Evolutionary conservation across 2,888 invertebrate species (phyloP), one percentile per base, ranked within the genome.

Genomic region (Limnephilus lunatus): DNA sequence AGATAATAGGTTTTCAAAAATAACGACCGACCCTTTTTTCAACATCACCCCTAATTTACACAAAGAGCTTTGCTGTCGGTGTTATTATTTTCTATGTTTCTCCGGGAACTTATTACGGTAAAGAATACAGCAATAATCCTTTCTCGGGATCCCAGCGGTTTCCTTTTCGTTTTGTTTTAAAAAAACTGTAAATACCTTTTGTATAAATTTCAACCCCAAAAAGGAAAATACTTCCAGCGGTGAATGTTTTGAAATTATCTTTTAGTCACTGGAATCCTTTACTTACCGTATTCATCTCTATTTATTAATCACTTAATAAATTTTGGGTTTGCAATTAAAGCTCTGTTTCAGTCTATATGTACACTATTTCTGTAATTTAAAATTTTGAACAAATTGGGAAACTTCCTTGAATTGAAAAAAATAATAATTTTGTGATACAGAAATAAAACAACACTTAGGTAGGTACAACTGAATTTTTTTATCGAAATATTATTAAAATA

Each of bases 11-110:
- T 83, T 83, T 83, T 83, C 9, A 35, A 35, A 32, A 83, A 83
- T 83, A 35, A 83, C 35, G 35, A 83, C 83, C 83, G 19, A 83
- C 83, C 83, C 83, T 39, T 32, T 83, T 83, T 83, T 15, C 39
- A 68, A n/a, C 32, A 83, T 83, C 83, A 35, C 32, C 32, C 83
- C 32, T 32, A 25, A 35, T 82, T 83, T 83, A 83, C 82, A 31
- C 68, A n/a, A 68, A 68, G 68, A 68, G 68, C 68, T n/a, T 68
- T 68, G 25, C 68, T n/a, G 68, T 68, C 9, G 68, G 68, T 68
- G 25, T 68, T 68, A n/a, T 68, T 68, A 68, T 68, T 25, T 68
- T 68, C n/a, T 68, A 68, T n/a, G 68, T 68, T 68, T 68, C 68
- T n/a, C 25, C 25, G 25, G 9, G n/a, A 68, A 68, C 68, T 25